Percentiles rank a stretch among this genome's conserved stretches.
These are phyloP conservation scores for Drosophila neotestacea DNA, from an alignment of 2,888 invertebrate species.

Conservation along the genomic window DNA sequence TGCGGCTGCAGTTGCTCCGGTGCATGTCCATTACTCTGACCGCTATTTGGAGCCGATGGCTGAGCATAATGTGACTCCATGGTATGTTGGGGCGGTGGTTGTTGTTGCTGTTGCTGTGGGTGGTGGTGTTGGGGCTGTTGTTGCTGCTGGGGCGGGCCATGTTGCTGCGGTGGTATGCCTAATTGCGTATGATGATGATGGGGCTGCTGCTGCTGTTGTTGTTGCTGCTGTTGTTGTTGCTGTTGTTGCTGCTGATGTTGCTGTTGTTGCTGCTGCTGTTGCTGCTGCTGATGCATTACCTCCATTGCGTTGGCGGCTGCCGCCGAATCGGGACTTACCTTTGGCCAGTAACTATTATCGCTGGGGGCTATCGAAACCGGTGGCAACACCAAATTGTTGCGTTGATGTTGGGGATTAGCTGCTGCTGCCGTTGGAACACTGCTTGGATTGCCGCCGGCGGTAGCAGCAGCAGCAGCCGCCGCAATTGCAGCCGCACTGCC, in stretches of 20 bases:
- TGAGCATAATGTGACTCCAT: conserved; percentile 79
- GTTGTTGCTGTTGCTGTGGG: conserved; percentile 84
- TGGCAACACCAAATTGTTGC: conserved; percentile 77
- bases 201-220: conserved; percentile 81
- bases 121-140: conserved; percentile 86
- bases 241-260: conserved; percentile 87
- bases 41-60: conserved; percentile 87
- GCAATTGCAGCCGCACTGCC: conserved; percentile 85
- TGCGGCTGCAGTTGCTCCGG: conserved; percentile 89
- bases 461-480: conserved; percentile 57
- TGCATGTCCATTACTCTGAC: conserved; percentile 87
- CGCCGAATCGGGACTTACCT: conserved; percentile 92
- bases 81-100: conserved; percentile 89
- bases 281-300: conserved; percentile 88
- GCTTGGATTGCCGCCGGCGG: conserved; percentile 31
- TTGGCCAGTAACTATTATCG: conserved; percentile 91
- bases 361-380: conserved; percentile 83
- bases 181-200: conserved; percentile 87
- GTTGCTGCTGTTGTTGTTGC: conserved; percentile 84
- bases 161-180: conserved; percentile 86
- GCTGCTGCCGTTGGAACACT: conserved; percentile 33
- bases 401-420: conserved; percentile 72
- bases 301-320: conserved; percentile 87
- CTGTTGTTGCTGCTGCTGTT: conserved; percentile 86
- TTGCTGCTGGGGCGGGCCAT: conserved; percentile 84